Evolutionary conservation across 1,140 invertebrate genomes (phyloP).

Genomic region (Drosophila quadrilineata): DNA sequence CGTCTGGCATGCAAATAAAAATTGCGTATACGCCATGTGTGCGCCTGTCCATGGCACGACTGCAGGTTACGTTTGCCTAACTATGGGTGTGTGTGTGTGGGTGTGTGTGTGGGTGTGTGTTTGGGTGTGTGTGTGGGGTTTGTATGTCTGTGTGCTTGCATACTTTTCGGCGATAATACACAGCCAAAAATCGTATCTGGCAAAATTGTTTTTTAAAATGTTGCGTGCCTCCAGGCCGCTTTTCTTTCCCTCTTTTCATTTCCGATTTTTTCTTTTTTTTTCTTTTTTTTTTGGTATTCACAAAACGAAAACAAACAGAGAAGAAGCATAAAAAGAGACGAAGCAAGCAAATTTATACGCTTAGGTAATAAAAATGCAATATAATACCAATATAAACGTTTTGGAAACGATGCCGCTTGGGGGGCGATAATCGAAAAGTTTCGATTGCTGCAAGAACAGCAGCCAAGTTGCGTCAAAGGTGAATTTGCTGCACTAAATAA

Average conservation of each 20-base stretch:
- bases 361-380: slow-evolving; percentile 74
- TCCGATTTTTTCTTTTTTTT: too few species aligned
- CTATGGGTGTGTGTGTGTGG: background rate
- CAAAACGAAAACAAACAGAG: slow-evolving; percentile 40
- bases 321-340: background rate
- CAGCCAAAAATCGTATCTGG: slow-evolving; percentile 71
- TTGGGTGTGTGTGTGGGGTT: background rate
- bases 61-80: slow-evolving; percentile 12
- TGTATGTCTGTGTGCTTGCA: slow-evolving; percentile 45
- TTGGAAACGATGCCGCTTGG: slow-evolving; percentile 2
- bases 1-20: slow-evolving; percentile 64
- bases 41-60: slow-evolving; percentile 14
- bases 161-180: slow-evolving; percentile 68
- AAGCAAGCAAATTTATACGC: slow-evolving; percentile 35
- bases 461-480: background rate
- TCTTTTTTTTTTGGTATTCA: too few species aligned
- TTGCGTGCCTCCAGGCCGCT: slow-evolving; percentile 63
- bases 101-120: slow-evolving; percentile 4
- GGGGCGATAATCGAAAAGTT: slow-evolving; percentile 47
- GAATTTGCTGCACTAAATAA: background rate
- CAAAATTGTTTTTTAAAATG: slow-evolving; percentile 77
- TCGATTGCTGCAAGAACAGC: slow-evolving; percentile 41
- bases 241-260: too few species aligned
- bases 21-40: slow-evolving; percentile 63
- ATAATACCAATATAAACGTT: slow-evolving; percentile 65